Evolutionary conservation across 2,797 vertebrate species (phyloP), one percentile per base, ranked within the genome.

Genomic region (Apodemus agrarius): DNA sequence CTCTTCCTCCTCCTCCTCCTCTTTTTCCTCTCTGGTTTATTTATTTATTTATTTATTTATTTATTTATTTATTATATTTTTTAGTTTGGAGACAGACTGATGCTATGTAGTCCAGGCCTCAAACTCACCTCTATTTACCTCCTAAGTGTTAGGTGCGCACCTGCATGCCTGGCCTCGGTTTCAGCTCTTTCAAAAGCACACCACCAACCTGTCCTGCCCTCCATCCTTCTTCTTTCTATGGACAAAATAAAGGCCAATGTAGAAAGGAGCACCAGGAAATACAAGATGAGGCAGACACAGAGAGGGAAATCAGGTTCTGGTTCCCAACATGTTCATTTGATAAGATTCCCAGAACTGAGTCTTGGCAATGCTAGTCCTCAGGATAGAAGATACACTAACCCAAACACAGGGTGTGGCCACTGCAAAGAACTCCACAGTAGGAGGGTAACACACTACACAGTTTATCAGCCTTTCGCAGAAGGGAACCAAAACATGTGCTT

Each of bases 391-490:
- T 75, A 93, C 63, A 43, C 5, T 14, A 43, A 97, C 80, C 89
- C 74, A 94, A 90, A 97, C 57, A 46, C 0, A 1, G 16, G 80
- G 43, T 7, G 8, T 67, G 3, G 63, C 52, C 75, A 1, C 72
- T 80, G 75, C 93, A 82, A 96, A 69, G 88, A 92, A 61, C 54
- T 43, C 24, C 4, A 0, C 90, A 43, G 67, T 9, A 4, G 85
- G 93, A 95, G 80, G 40, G 29, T 1, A 0, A 85, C 0, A 91
- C 13, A 43, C 11, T 40, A 40, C 37, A 95, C 78, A 93, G 57
- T 83, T 79, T 67, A 93, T 90, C 92, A 90, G 92, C 82, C 74
- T 95, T 92, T 87, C 69, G n/a, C 89, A 89, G 84, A 86, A 97
- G 85, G 54, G 75, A 95, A 95, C 84, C 90, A 88, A 0, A 89